Conservation (phyloP, 1,140 invertebrate species). For the Bombus terrestris region DNA sequence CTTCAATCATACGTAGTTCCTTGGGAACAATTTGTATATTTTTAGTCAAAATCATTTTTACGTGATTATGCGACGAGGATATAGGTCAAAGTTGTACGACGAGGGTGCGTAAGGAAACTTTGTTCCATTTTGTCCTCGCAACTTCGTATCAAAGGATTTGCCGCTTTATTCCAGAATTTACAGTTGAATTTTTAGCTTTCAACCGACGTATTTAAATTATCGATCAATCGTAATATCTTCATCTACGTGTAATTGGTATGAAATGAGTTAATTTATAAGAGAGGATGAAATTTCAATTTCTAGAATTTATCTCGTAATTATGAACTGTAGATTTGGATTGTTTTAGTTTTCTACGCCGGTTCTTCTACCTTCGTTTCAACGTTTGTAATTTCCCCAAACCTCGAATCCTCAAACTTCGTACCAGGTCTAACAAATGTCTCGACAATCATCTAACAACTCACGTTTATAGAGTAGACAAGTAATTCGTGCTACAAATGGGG, state of each 20-base stretch:
- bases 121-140: no score
- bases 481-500: neutral
- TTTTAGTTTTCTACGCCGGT: neutral
- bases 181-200: no score
- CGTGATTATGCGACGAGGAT: neutral
- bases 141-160: no score
- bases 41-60: neutral
- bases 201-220: no score
- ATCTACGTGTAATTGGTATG: no score
- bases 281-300: no score
- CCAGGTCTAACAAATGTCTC: neutral
- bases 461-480: neutral
- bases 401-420: neutral
- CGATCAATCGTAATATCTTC: no score
- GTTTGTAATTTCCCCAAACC: neutral
- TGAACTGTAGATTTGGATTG: neutral
- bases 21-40: neutral
- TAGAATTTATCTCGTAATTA: no score
- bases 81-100: no score
- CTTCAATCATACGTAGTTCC: neutral
- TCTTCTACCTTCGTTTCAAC: neutral
- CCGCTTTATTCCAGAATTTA: no score
- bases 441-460: neutral
- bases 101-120: no score
- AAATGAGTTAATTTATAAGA: no score